A percentile compares a stretch with the other conserved stretches of the same genome.
Conservation (phyloP, 2,113 vertebrate genomes). For the Carassius auratus region DNA sequence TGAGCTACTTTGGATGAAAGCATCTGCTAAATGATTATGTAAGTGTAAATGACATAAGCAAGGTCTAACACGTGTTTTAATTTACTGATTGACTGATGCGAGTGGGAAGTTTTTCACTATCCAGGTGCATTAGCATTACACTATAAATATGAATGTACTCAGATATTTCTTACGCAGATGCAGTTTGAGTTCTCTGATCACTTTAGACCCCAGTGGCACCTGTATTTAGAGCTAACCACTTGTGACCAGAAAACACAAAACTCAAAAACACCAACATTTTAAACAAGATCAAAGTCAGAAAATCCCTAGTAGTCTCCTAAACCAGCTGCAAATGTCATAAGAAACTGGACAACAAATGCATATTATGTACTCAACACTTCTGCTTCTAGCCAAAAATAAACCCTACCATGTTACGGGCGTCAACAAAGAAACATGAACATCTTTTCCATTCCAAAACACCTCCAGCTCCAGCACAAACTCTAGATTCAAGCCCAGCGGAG, state of each 20-base stretch:
- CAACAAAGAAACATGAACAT: not conserved
- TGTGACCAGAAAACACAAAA: not conserved
- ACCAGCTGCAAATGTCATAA: not conserved
- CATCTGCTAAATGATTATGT: too few relatives aligned
- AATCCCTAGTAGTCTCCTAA: not conserved
- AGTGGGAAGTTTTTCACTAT: not conserved
- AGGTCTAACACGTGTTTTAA: not conserved
- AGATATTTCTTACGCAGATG: not conserved
- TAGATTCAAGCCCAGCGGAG: not conserved
- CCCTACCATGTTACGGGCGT: not conserved
- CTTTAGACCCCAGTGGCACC: not conserved
- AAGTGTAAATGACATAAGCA: not conserved
- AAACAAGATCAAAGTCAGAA: not conserved
- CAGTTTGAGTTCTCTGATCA: not conserved
- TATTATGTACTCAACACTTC: not conserved
- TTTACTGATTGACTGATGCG: not conserved
- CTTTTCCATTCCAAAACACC: constrained; percentile 8
- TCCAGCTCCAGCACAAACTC: constrained; percentile 38
- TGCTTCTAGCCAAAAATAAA: not conserved
- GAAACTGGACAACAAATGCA: not conserved
- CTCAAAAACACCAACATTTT: too few relatives aligned
- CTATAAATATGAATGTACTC: not conserved
- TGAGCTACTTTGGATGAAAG: too few relatives aligned
- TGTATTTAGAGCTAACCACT: not conserved
- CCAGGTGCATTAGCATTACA: not conserved